A percentile compares a stretch with the other conserved stretches of the same genome.
Conservation (phyloP, 2,888 invertebrate species). For the Campoplex capitator region DNA sequence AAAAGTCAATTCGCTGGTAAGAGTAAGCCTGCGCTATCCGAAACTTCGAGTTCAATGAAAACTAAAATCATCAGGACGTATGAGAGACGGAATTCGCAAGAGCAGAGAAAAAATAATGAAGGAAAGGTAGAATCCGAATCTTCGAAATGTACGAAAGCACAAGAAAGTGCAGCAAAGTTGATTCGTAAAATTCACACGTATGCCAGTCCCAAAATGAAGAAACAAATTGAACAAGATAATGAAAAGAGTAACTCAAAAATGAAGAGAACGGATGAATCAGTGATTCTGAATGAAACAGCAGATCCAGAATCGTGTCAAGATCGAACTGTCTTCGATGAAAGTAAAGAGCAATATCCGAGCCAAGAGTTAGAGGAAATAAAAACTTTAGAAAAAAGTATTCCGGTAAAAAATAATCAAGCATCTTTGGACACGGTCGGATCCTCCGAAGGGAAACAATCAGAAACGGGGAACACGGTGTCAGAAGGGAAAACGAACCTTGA, state of each 20-base stretch:
- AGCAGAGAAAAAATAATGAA: not conserved
- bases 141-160: not conserved
- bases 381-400: not conserved
- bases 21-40: not conserved
- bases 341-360: not conserved
- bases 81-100: slow-evolving; percentile 15
- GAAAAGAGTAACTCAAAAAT: not conserved
- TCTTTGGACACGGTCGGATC: not conserved
- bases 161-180: not conserved
- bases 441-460: not conserved
- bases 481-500: not conserved
- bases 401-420: not conserved
- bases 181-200: slow-evolving; percentile 17
- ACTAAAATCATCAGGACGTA: slow-evolving; percentile 1
- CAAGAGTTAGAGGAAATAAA: not conserved
- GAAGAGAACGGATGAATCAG: not conserved
- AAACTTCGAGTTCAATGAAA: not conserved
- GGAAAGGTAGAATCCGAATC: not conserved
- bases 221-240: not conserved
- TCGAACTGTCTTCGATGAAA: not conserved
- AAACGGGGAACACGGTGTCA: not conserved
- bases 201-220: not conserved
- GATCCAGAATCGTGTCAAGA: not conserved
- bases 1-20: not conserved
- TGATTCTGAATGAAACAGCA: not conserved